A percentile compares a stretch with the other conserved stretches of the same genome.
These are phyloP conservation scores for Crotophaga sulcirostris DNA, from an alignment of 2,113 vertebrate genomes.

Conservation along the genomic window DNA sequence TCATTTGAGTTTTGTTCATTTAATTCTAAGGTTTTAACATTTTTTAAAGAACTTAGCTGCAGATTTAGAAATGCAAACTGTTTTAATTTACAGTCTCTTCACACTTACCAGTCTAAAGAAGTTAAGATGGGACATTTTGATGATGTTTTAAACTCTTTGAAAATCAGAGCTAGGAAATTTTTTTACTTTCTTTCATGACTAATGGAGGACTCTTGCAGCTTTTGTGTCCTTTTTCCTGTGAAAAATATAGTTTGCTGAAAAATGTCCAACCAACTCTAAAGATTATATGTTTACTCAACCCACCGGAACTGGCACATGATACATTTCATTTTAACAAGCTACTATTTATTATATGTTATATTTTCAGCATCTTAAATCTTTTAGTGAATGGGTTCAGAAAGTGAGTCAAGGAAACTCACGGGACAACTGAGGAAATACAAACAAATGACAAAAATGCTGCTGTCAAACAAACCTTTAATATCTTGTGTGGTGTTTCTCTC, in stretches of 20 bases:
- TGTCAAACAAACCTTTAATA: neutral
- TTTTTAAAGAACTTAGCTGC: neutral
- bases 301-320: neutral
- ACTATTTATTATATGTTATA: neutral
- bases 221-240: neutral
- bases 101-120: neutral
- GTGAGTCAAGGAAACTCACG: neutral
- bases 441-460: neutral
- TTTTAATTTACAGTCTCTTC: neutral
- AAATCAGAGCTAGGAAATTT: neutral
- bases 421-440: neutral
- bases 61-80: neutral
- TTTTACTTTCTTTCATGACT: neutral
- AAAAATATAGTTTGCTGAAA: neutral
- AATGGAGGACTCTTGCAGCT: neutral
- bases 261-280: neutral
- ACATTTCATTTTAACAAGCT: neutral
- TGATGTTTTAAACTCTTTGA: neutral
- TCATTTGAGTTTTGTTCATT: neutral
- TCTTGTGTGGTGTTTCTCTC: neutral
- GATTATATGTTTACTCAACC: neutral
- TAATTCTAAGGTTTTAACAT: neutral
- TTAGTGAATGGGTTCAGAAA: neutral
- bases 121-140: neutral
- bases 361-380: neutral